A percentile compares a stretch with the other conserved stretches of the same genome.
phyloP scores from a whole-genome alignment of 2,113 vertebrate genomes.

The Drymodes brunneopygia region DNA sequence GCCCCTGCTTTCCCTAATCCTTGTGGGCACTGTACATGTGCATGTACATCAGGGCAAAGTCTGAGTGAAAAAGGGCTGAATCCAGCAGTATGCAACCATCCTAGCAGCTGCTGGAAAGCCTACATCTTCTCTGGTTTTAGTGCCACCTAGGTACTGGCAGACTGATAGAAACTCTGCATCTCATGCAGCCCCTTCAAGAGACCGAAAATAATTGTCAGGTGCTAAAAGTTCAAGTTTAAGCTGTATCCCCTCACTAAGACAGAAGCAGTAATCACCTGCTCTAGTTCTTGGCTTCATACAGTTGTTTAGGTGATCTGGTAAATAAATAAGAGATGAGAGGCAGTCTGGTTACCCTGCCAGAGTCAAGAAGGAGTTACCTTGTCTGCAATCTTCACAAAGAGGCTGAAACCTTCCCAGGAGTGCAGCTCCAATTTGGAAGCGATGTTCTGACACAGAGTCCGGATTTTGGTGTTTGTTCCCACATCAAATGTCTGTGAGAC shows the following conservation, averaged over 20 bases:
- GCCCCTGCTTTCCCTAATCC: background rate
- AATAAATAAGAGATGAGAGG: background rate
- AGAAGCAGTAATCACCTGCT: background rate
- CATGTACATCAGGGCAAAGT: background rate
- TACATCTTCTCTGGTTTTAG: background rate
- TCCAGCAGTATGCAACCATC: background rate
- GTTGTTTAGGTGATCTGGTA: background rate
- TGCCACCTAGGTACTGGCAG: background rate
- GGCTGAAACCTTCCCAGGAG: constrained; percentile 89
- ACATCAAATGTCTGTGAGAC: constrained; percentile 82
- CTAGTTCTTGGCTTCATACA: background rate
- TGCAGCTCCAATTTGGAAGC: constrained; percentile 74
- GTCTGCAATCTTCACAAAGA: constrained; percentile 91
- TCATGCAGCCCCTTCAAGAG: background rate
- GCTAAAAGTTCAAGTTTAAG: background rate
- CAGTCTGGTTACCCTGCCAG: background rate
- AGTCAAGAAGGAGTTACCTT: constrained; percentile 75
- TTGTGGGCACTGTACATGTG: background rate
- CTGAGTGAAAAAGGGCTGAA: background rate
- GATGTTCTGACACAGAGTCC: constrained; percentile 79
- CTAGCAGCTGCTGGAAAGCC: background rate
- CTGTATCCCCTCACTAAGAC: background rate
- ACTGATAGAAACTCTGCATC: background rate
- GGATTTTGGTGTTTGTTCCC: constrained; percentile 79
- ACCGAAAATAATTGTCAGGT: background rate